Percentiles rank a stretch among this genome's conserved stretches.
phyloP scores from a whole-genome alignment of 2,113 vertebrate genomes.

The Melanerpes aurifrons region DNA sequence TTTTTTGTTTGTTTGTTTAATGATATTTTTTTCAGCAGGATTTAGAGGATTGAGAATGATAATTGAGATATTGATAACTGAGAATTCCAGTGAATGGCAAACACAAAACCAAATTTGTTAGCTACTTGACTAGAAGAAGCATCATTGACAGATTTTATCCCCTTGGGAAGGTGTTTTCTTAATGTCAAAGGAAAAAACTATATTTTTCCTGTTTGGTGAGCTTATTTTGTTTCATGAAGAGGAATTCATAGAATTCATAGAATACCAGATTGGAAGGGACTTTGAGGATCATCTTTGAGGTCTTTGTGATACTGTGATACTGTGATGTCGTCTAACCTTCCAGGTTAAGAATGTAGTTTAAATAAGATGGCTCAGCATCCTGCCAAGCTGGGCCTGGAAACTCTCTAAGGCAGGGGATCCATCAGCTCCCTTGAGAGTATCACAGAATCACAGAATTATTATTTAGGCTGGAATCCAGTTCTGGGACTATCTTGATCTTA shows the following conservation, averaged over 20 bases:
- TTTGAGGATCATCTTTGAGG: no score
- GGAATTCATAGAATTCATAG: background rate
- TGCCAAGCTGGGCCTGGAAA: no score
- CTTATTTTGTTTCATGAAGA: background rate
- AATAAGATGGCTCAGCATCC: no score
- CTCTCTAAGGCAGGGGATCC: no score
- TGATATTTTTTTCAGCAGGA: background rate
- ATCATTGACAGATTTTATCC: background rate
- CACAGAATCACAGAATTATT: no score
- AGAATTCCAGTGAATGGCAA: background rate
- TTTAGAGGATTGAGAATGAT: background rate
- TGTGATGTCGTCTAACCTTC: no score
- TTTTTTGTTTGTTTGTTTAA: background rate
- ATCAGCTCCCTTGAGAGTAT: no score
- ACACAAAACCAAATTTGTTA: background rate
- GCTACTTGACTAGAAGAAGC: background rate
- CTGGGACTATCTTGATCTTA: no score
- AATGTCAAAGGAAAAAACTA: background rate
- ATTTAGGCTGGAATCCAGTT: no score
- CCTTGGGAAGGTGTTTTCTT: background rate
- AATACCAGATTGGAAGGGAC: no score
- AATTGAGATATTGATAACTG: background rate
- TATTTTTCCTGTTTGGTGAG: background rate
- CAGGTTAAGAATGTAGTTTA: no score
- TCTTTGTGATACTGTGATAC: no score